Percentiles rank a stretch among this genome's conserved stretches.
These are phyloP conservation scores for Eumerus sabulonum DNA, from an alignment of 2,888 invertebrate genomes.

Conservation along the genomic window DNA sequence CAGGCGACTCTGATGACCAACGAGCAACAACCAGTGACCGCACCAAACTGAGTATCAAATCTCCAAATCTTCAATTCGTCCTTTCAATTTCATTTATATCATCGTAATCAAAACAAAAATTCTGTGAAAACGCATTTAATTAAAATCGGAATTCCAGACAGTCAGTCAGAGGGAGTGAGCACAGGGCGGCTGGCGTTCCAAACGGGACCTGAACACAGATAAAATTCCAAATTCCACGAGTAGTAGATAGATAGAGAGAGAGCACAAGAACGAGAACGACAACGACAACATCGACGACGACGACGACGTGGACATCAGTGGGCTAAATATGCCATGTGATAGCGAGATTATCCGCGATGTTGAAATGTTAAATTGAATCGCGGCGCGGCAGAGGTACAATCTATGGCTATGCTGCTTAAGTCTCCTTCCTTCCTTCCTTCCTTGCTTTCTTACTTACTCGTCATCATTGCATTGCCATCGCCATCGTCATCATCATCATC, in stretches of 20 bases:
- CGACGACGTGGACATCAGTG: slow-evolving; percentile 61
- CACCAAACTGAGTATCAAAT: slow-evolving; percentile 51
- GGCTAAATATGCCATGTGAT: slow-evolving; percentile 69
- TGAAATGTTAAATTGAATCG: slow-evolving; percentile 68
- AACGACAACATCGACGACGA: slow-evolving; percentile 11
- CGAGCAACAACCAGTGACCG: no score
- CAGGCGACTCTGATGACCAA: slow-evolving; percentile 22
- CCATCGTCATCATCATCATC: background rate
- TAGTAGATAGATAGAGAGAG: no score
- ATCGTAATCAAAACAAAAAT: slow-evolving; percentile 68
- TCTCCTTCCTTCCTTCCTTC: no score
- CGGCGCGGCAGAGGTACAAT: slow-evolving; percentile 29
- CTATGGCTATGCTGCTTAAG: slow-evolving; percentile 28
- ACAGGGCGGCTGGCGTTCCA: no score
- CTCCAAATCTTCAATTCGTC: slow-evolving; percentile 62
- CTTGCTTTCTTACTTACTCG: no score
- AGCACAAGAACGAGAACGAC: background rate
- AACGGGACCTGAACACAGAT: slow-evolving; percentile 43
- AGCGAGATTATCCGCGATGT: slow-evolving; percentile 69
- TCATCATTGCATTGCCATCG: no score
- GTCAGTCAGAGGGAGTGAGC: slow-evolving; percentile 25
- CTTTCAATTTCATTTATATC: slow-evolving; percentile 69
- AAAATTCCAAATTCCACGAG: slow-evolving; percentile 60
- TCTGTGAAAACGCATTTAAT: slow-evolving; percentile 69
- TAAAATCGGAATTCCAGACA: slow-evolving; percentile 68